Conservation (phyloP, 2,888 invertebrate genomes). For the Limnephilus auricula region DNA sequence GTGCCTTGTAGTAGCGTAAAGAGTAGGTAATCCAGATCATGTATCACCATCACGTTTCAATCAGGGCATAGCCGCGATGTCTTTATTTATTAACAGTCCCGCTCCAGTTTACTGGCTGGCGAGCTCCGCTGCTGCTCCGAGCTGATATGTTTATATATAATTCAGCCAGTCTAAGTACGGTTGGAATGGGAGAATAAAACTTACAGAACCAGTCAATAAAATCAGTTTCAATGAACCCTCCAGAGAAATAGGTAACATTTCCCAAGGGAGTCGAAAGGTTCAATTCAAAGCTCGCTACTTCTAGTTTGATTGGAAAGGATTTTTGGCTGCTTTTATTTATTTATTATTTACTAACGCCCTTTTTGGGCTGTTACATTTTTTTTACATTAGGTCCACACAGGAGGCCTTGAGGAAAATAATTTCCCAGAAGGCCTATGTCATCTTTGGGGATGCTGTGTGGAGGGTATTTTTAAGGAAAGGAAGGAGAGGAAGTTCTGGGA, state of each 20-base stretch:
- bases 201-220: conserved; percentile 44
- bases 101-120: conserved; percentile 17
- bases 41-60: conserved; percentile 31
- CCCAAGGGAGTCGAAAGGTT: conserved; percentile 22
- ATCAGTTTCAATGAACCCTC: conserved; percentile 48
- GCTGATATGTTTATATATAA: conserved; percentile 29
- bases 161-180: conserved; percentile 26
- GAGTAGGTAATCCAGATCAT: conserved; percentile 3
- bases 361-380: no score
- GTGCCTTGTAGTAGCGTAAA: not conserved
- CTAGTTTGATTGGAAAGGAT: not conserved
- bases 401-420: no score
- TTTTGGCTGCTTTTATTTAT: not conserved
- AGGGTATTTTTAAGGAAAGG: no score
- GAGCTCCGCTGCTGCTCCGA: not conserved
- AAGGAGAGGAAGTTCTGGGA: no score
- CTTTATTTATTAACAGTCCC: conserved; percentile 36
- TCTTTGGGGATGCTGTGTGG: no score
- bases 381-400: no score
- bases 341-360: not conserved
- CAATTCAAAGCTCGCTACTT: conserved; percentile 22
- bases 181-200: conserved; percentile 34
- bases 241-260: conserved; percentile 11
- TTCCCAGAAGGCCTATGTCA: no score
- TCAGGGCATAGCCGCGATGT: conserved; percentile 6